phyloP scores from a whole-genome alignment of 2,797 vertebrate genomes.

The Anisognathus igniventris region DNA sequence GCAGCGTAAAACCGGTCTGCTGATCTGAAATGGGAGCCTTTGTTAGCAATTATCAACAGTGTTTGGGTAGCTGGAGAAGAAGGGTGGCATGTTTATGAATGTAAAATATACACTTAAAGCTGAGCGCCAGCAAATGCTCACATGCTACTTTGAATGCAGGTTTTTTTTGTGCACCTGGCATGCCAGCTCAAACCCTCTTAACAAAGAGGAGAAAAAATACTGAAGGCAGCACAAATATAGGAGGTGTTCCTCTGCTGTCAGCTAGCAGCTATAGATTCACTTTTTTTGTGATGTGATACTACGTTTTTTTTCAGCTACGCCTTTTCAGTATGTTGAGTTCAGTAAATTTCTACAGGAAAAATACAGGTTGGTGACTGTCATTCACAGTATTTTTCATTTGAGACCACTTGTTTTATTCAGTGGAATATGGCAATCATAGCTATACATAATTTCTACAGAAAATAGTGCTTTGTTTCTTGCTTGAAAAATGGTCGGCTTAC shows the following conservation, averaged over 20 bases:
- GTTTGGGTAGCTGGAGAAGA: constrained; percentile 29
- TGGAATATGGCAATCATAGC: constrained; percentile 28
- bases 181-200: neutral
- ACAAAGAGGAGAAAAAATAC: constrained; percentile 31
- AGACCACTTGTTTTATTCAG: constrained; percentile 20
- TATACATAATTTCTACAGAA: constrained; percentile 48
- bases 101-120: constrained; percentile 34
- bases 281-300: neutral
- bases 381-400: neutral
- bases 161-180: constrained; percentile 52
- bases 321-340: neutral
- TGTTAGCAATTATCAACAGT: constrained; percentile 27
- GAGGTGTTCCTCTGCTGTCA: constrained; percentile 40
- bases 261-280: neutral
- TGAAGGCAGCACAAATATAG: neutral
- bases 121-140: constrained; percentile 14
- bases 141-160: constrained; percentile 27
- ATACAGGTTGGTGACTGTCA: neutral
- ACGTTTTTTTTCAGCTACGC: neutral
- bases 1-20: neutral
- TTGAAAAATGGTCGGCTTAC: constrained; percentile 33
- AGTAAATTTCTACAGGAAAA: constrained; percentile 19
- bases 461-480: constrained; percentile 36
- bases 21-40: constrained; percentile 16
- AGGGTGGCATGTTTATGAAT: constrained; percentile 39